Conservation (phyloP, 2,888 invertebrate genomes). For the Eubasilissa splendida region DNA sequence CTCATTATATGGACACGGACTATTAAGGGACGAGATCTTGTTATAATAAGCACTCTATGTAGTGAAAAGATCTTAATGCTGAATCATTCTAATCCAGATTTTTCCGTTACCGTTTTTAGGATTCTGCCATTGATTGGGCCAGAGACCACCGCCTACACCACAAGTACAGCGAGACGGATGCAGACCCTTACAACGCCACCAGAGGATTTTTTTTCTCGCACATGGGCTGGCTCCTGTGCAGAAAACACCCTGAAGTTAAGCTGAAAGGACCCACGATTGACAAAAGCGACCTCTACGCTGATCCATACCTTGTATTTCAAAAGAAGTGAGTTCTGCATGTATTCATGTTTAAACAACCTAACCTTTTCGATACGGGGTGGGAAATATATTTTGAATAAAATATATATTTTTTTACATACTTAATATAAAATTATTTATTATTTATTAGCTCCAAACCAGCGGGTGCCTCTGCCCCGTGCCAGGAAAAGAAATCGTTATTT, state of each 20-base stretch:
- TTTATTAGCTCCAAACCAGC: too few species aligned
- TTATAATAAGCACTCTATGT: too few species aligned
- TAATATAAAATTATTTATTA: too few species aligned
- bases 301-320: constrained; percentile 90
- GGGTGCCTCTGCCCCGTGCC: too few species aligned
- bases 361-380: too few species aligned
- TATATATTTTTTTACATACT: too few species aligned
- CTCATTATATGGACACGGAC: too few species aligned
- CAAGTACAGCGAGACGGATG: constrained; percentile 94
- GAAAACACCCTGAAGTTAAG: constrained; percentile 92
- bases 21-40: too few species aligned
- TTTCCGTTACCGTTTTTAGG: constrained; percentile 65
- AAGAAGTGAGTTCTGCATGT: constrained; percentile 69
- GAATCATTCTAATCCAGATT: constrained; percentile 21
- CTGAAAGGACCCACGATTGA: constrained; percentile 89
- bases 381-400: too few species aligned
- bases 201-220: constrained; percentile 97
- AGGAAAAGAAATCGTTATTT: too few species aligned
- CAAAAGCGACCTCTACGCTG: constrained; percentile 85
- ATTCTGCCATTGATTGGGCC: constrained; percentile 84
- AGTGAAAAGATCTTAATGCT: too few species aligned
- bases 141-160: constrained; percentile 90
- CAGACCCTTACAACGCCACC: constrained; percentile 93
- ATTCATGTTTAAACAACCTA: too few species aligned
- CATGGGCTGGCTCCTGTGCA: constrained; percentile 93